Percentiles rank a stretch among this genome's conserved stretches.
These are phyloP conservation scores for Mesoligia furuncula DNA, from an alignment of 2,888 invertebrate genomes.

Conservation along the genomic window DNA sequence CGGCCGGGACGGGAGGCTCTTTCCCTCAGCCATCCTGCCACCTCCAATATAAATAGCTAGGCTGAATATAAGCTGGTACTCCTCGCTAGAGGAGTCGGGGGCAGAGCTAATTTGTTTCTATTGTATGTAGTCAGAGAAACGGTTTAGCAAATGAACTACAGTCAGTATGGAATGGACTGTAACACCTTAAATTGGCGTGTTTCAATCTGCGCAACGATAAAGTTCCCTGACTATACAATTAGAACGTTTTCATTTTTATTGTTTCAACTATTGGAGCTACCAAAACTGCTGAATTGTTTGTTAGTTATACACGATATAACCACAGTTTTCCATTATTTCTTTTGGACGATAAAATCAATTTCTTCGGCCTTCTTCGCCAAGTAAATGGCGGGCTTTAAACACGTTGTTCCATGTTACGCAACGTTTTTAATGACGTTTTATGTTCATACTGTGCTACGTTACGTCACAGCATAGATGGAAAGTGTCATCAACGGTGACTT, in stretches of 20 bases:
- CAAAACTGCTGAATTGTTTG: not conserved
- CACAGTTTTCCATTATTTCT: not conserved
- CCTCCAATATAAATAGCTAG: no score
- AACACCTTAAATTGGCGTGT: no score
- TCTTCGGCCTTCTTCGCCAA: conserved; percentile 17
- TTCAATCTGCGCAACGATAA: no score
- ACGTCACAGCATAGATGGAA: conserved; percentile 73
- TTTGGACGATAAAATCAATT: conserved; percentile 14
- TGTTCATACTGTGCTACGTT: conserved; percentile 66
- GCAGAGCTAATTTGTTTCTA: not conserved
- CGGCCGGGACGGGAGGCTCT: no score
- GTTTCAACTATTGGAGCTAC: no score
- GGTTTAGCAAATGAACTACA: not conserved
- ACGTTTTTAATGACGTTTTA: conserved; percentile 62
- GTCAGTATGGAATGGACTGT: no score
- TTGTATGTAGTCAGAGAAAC: not conserved
- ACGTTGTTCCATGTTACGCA: conserved; percentile 57
- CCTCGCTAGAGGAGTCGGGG: not conserved
- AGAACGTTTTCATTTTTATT: no score
- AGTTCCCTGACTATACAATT: no score
- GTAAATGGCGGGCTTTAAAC: conserved; percentile 30
- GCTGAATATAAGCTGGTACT: no score
- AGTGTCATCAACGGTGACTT: conserved; percentile 73
- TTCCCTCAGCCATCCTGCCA: no score
- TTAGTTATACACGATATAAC: conserved; percentile 5